Evolutionary conservation across 2,113 vertebrate genomes (phyloP).

Genomic region (Lota lota): DNA sequence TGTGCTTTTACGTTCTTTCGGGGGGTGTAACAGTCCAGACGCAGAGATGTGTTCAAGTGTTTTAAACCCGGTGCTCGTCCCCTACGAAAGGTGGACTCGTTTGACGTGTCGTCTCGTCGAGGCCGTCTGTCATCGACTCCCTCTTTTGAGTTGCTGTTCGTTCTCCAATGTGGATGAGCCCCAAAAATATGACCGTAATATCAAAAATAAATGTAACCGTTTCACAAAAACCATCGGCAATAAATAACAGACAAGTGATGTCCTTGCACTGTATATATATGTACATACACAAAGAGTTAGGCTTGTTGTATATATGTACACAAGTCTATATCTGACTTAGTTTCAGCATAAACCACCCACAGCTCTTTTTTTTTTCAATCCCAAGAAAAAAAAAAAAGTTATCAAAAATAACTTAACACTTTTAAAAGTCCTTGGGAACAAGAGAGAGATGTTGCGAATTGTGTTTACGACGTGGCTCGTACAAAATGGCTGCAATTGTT

Average conservation of each 20-base stretch:
- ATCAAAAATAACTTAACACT: conserved; percentile 67
- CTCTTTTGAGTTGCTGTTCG: conserved; percentile 34
- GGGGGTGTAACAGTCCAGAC: conserved; percentile 33
- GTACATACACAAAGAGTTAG: conserved; percentile 73
- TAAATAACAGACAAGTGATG: conserved; percentile 77
- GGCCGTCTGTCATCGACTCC: background rate
- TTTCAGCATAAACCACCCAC: conserved; percentile 10
- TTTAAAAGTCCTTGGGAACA: conserved; percentile 37
- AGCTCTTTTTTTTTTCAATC: too few species aligned
- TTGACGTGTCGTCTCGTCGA: too few species aligned
- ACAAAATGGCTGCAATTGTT: too few species aligned
- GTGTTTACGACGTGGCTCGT: too few species aligned
- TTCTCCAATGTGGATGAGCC: conserved; percentile 62
- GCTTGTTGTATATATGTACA: conserved; percentile 71
- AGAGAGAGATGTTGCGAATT: conserved; percentile 43
- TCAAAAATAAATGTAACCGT: conserved; percentile 80
- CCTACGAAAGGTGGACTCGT: too few species aligned
- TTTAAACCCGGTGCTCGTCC: conserved; percentile 25
- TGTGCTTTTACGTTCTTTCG: conserved; percentile 57
- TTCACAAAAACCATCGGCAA: conserved; percentile 76
- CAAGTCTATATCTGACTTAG: conserved; percentile 57
- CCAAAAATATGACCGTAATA: conserved; percentile 68
- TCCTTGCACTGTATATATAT: conserved; percentile 74
- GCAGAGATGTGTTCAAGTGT: conserved; percentile 12
- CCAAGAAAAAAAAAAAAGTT: conserved; percentile 31